Percentiles rank a stretch among this genome's conserved stretches.
phyloP scores from a whole-genome alignment of 2,888 invertebrate genomes.

The Phengaris alcon region DNA sequence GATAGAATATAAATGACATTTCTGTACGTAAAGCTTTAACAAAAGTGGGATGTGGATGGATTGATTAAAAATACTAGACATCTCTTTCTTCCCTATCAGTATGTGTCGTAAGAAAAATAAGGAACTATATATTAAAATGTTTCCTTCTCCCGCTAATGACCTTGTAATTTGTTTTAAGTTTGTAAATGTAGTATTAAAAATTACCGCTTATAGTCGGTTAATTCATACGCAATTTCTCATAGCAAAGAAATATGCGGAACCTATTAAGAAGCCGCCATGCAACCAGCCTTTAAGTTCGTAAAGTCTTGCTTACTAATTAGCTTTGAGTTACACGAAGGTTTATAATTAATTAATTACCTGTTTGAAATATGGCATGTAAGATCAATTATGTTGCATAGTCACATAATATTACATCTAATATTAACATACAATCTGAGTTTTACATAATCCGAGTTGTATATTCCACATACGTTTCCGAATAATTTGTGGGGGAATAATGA shows the following conservation, averaged over 20 bases:
- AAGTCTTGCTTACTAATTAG: slow-evolving; percentile 5
- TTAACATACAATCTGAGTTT: background rate
- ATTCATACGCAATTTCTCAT: background rate
- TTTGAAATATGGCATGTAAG: background rate
- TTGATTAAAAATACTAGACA: no score
- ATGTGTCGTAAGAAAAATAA: no score
- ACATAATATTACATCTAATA: background rate
- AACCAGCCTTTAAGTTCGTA: background rate
- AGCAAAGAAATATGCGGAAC: background rate
- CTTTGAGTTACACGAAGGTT: background rate
- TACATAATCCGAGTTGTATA: background rate
- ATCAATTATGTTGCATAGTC: background rate
- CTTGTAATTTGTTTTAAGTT: no score
- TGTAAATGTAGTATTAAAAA: no score
- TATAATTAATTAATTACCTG: background rate
- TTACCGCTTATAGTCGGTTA: no score
- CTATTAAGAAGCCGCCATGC: background rate
- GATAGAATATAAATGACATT: no score
- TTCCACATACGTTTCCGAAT: slow-evolving; percentile 19
- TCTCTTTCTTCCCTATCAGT: no score
- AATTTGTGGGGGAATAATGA: slow-evolving; percentile 18
- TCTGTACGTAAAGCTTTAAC: no score
- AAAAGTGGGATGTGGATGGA: no score
- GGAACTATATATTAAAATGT: no score
- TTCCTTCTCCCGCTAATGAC: no score